phyloP scores from a whole-genome alignment of 1,140 invertebrate species.

The Drosophila suzukii region DNA sequence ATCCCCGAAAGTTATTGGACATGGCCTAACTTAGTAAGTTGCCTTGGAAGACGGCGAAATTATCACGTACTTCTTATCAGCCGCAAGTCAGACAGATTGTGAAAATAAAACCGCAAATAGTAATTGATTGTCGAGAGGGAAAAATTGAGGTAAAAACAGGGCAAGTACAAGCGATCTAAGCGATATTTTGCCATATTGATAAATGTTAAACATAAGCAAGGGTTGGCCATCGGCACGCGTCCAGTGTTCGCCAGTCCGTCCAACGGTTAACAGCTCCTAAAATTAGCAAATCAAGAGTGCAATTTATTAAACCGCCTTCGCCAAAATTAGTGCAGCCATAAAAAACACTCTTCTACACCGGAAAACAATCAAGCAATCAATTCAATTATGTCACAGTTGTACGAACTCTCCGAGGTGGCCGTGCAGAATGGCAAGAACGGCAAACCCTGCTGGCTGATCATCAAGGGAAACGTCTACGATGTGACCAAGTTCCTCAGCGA shows the following conservation, averaged over 20 bases:
- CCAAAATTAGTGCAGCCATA: slow-evolving; percentile 9
- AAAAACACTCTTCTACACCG: background rate
- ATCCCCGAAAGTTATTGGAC: slow-evolving; percentile 7
- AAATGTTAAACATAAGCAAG: slow-evolving; percentile 34
- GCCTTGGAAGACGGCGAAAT: slow-evolving; percentile 29
- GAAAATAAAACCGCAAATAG: slow-evolving; percentile 28
- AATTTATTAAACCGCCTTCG: background rate
- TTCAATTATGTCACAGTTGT: slow-evolving; percentile 76
- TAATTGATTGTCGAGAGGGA: slow-evolving; percentile 1
- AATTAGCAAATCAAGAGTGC: background rate
- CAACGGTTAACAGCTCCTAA: slow-evolving; percentile 20
- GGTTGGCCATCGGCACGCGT: slow-evolving; percentile 26
- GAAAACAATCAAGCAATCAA: slow-evolving; percentile 17
- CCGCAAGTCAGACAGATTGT: slow-evolving; percentile 30
- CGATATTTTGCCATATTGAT: slow-evolving; percentile 18
- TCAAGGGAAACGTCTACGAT: slow-evolving; percentile 88
- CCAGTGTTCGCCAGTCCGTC: slow-evolving; percentile 14
- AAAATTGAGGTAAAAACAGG: background rate
- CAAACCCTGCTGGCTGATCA: slow-evolving; percentile 87
- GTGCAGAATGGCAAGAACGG: slow-evolving; percentile 86
- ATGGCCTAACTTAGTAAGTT: slow-evolving; percentile 14
- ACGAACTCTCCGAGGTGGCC: slow-evolving; percentile 86
- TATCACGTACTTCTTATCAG: slow-evolving; percentile 71
- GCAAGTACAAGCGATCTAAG: slow-evolving; percentile 20
- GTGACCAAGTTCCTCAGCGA: slow-evolving; percentile 87